A percentile compares a stretch with the other conserved stretches of the same genome.
These are phyloP conservation scores for Stomatorhinus walkeri DNA, from an alignment of 2,797 vertebrate species.

Conservation along the genomic window DNA sequence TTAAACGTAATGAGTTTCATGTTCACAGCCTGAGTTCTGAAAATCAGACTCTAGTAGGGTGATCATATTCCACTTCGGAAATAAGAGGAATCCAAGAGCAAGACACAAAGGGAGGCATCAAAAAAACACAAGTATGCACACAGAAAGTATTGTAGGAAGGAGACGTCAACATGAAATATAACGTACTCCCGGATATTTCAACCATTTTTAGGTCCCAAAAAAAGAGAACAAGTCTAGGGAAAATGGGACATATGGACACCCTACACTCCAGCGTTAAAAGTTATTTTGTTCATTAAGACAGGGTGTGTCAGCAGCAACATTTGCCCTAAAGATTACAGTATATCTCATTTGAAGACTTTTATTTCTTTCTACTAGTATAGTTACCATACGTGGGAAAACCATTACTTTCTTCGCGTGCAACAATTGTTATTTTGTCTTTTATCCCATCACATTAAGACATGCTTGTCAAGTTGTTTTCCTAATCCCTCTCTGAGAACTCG, in stretches of 20 bases:
- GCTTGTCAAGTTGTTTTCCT: slow-evolving; percentile 11
- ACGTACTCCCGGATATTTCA: not conserved
- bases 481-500: not conserved
- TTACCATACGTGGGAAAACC: not conserved
- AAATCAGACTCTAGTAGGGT: not conserved
- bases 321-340: not conserved
- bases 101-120: not conserved
- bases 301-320: not conserved
- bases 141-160: not conserved
- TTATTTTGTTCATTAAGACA: not conserved
- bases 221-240: not conserved
- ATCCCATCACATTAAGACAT: not conserved
- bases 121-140: not conserved
- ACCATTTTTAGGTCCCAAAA: not conserved
- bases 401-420: not conserved
- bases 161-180: not conserved
- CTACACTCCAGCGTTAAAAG: not conserved
- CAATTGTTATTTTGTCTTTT: not conserved
- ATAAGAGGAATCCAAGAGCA: not conserved
- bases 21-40: not conserved
- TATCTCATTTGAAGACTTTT: not conserved
- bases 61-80: not conserved
- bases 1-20: not conserved
- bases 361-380: not conserved
- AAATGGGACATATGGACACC: not conserved